Percentiles rank a stretch among this genome's conserved stretches.
Conservation (phyloP, 2,888 invertebrate species). For the Drosophila leonis region DNA sequence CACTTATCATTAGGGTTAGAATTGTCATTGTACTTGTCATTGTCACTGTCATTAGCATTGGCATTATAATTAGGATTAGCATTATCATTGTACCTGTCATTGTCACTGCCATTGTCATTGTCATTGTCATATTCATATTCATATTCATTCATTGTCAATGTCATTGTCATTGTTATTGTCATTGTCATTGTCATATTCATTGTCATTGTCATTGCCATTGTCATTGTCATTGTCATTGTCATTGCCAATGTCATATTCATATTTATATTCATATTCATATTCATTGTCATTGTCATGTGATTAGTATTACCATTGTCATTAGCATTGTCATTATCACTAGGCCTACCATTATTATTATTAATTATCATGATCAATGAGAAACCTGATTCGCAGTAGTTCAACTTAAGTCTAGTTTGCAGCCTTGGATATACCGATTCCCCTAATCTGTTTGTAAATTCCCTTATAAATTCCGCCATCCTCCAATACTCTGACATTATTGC, state of each 20-base stretch:
- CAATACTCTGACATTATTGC: constrained; percentile 25
- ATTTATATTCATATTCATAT: too few relatives aligned
- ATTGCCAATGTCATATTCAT: background rate
- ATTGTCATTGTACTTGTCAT: background rate
- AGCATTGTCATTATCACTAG: background rate
- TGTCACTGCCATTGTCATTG: background rate
- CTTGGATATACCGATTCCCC: constrained; percentile 22
- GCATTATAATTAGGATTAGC: too few relatives aligned
- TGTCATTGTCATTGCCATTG: too few relatives aligned
- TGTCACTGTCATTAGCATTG: too few relatives aligned
- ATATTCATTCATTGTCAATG: background rate
- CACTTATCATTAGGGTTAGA: too few relatives aligned
- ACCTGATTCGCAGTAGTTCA: background rate
- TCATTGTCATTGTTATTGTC: background rate
- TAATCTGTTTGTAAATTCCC: constrained; percentile 59
- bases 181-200: too few relatives aligned
- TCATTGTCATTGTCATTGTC: background rate
- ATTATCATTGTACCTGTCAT: too few relatives aligned
- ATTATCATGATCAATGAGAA: background rate
- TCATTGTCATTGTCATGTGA: background rate
- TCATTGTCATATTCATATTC: background rate
- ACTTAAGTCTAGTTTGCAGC: background rate
- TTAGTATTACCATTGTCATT: background rate
- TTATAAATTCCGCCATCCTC: constrained; percentile 31
- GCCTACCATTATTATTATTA: background rate